A percentile compares a stretch with the other conserved stretches of the same genome.
Conservation (phyloP, 2,888 invertebrate species). For the Antheraea yamamai region DNA sequence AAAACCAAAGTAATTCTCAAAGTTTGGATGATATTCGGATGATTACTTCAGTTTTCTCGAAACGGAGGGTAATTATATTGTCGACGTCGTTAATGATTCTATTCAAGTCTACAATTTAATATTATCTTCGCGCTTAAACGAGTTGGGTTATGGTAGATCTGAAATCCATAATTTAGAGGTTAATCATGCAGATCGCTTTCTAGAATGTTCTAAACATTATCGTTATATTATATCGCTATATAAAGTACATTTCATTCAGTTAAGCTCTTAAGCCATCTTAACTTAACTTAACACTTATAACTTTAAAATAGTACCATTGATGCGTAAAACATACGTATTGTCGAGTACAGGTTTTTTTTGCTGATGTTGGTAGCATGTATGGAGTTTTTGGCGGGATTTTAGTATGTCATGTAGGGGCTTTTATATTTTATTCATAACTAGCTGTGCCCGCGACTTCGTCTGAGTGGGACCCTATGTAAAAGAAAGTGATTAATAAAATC, state of each 20-base stretch:
- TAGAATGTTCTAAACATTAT: background rate
- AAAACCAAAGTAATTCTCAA: background rate
- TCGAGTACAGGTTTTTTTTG: background rate
- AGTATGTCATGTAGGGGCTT: too few species aligned
- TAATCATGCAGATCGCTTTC: background rate
- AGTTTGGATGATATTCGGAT: background rate
- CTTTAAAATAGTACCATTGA: background rate
- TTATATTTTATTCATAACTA: too few species aligned
- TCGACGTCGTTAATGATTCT: background rate
- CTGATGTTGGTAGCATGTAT: background rate
- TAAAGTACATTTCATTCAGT: background rate
- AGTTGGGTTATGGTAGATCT: background rate
- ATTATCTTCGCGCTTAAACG: background rate
- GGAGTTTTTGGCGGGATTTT: too few species aligned
- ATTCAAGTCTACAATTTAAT: background rate
- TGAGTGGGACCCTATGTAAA: too few species aligned
- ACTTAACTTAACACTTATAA: background rate
- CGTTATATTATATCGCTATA: background rate
- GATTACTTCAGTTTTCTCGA: background rate
- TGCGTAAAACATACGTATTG: background rate
- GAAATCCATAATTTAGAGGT: background rate
- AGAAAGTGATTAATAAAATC: too few species aligned
- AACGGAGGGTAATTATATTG: background rate
- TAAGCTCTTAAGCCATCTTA: background rate
- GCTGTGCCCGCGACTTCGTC: too few species aligned